Percentiles rank a stretch among this genome's conserved stretches.
These are phyloP conservation scores for Ditula angustiorana DNA, from an alignment of 2,888 invertebrate genomes.

Conservation along the genomic window DNA sequence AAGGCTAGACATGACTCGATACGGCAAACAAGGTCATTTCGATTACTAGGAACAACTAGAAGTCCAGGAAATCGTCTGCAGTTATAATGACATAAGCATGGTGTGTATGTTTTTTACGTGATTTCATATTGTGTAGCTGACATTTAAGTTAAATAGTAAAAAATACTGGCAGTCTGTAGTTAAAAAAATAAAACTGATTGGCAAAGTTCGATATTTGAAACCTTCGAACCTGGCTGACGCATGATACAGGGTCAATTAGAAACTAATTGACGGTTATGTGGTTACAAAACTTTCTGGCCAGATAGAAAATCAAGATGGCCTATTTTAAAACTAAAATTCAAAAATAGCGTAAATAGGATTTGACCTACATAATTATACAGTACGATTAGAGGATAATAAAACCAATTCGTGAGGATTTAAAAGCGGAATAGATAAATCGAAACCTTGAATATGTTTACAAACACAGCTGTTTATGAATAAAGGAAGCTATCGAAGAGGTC, in stretches of 20 bases:
- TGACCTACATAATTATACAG: neutral
- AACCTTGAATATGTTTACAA: conserved; percentile 28
- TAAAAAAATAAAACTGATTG: neutral
- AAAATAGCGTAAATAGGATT: neutral
- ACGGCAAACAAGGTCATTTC: neutral
- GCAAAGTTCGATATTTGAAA: neutral
- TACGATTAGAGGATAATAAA: neutral
- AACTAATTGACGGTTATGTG: neutral
- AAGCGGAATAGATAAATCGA: neutral
- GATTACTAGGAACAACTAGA: neutral
- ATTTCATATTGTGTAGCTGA: neutral
- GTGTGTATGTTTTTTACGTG: neutral
- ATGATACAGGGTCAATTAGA: neutral
- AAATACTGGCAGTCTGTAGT: neutral
- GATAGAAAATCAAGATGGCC: neutral
- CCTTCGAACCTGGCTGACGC: neutral
- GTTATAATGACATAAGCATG: neutral
- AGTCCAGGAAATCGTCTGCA: neutral
- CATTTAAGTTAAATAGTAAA: neutral
- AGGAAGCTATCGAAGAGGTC: conserved; percentile 45
- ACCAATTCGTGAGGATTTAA: neutral
- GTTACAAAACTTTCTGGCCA: neutral
- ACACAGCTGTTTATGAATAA: conserved; percentile 21
- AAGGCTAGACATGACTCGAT: neutral
- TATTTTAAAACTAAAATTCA: neutral